Conservation (phyloP, 1,140 invertebrate species). For the Drosophila novamexicana region DNA sequence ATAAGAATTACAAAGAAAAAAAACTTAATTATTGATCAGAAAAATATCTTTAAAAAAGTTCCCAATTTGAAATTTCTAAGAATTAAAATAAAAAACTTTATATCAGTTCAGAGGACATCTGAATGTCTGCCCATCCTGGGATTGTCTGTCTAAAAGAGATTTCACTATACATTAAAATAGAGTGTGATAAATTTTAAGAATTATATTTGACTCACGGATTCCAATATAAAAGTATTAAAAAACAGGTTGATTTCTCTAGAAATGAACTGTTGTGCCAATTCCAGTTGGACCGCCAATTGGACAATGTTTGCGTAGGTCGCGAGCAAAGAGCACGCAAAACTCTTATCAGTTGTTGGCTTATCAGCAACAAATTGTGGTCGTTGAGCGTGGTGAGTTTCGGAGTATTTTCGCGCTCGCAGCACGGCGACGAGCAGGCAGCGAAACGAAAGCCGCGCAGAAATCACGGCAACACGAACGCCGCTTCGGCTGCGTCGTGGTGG, state of each 20-base stretch:
- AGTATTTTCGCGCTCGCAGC: slow-evolving; percentile 41
- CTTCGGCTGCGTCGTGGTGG: slow-evolving; percentile 8
- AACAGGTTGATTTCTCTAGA: neutral
- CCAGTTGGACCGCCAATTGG: slow-evolving; percentile 3
- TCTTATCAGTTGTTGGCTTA: slow-evolving; percentile 69
- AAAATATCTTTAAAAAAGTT: no score
- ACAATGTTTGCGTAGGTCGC: slow-evolving; percentile 47
- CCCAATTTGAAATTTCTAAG: no score
- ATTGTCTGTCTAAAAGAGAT: no score
- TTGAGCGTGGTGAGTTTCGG: slow-evolving; percentile 63
- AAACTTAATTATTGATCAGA: no score
- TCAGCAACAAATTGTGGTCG: slow-evolving; percentile 32
- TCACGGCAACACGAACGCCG: slow-evolving; percentile 48
- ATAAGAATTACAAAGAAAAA: no score
- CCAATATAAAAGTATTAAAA: no score
- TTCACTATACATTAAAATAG: no score
- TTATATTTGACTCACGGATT: no score
- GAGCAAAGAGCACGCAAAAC: slow-evolving; percentile 32
- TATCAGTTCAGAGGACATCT: no score
- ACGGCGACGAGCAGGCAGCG: slow-evolving; percentile 30
- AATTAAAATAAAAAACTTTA: no score
- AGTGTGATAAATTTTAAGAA: no score
- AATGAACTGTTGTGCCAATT: slow-evolving; percentile 6
- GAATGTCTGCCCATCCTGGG: no score
- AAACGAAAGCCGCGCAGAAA: slow-evolving; percentile 58